Evolutionary conservation across 23 tunicate genomes (phyloP), one percentile per base, ranked within the genome.

Genomic region (Trididemnum nubilum): DNA sequence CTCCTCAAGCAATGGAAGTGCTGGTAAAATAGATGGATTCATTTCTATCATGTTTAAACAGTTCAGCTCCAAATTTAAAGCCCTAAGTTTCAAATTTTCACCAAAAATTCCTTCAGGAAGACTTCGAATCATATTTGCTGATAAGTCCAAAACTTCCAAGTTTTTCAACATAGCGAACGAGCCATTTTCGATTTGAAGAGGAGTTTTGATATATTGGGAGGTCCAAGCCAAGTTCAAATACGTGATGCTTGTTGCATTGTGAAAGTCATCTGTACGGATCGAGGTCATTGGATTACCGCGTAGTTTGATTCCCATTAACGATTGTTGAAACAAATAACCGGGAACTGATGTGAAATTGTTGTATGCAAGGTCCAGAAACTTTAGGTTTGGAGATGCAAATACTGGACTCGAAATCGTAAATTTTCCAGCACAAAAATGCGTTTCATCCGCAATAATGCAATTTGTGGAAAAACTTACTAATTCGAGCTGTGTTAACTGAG

Each of bases 221-320:
- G 74, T 67, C 74, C 74, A 67, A 5, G 74, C 37, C 37, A 67
- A 33, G n/a, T 67, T 31, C 37, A 67, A 67, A 33, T 67, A 33
- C 3, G 37, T 67, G 9, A 67, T 37, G 5, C 33, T 67, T 5
- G 12, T 32, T 32, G 12, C 31, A 33, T 67, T 67, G 12, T 30
- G 22, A 38, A 67, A 67, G 38, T 33, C 38, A 33, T 67, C 7
- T 7, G 19, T 4, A 33, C 7, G 12, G 25, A 67, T n/a, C 7
- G 3, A 3, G 7, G 31, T 21, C 31, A 67, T 5, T 31, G 74
- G 37, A n/a, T 67, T 67, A 3, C 74, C 74, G 3, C 38, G 74
- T 3, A 67, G 38, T 31, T 67, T 33, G 12, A 67, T 31, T 32
- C 74, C 74, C 38, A 67, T 37, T n/a, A 67, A 67, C 2, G 74